Conservation (phyloP, 2,888 invertebrate genomes). For the Pterobdella sp. region DNA sequence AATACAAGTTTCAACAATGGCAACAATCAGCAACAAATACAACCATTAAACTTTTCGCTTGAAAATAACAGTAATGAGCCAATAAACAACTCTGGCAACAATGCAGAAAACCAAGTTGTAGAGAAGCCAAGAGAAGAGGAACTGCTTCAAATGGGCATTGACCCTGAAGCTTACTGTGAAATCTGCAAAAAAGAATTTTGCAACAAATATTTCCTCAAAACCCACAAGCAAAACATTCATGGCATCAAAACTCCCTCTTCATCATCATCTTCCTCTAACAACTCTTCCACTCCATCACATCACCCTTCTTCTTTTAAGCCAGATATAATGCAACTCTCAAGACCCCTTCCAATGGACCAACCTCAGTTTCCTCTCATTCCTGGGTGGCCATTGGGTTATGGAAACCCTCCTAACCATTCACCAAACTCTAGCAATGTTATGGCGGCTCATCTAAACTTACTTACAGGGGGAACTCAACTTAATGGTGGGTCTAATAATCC, state of each 20-base stretch:
- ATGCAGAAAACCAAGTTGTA: constrained; percentile 19
- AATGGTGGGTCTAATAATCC: constrained; percentile 1
- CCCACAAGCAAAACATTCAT: constrained; percentile 95
- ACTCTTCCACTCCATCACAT: background rate
- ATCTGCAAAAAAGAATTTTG: constrained; percentile 94
- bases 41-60: constrained; percentile 3
- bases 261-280: constrained; percentile 11
- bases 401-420: constrained; percentile 6
- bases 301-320: constrained; percentile 12
- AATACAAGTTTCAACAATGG: background rate
- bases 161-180: constrained; percentile 51
- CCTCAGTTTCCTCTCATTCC: constrained; percentile 20
- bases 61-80: constrained; percentile 4
- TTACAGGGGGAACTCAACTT: constrained; percentile 10
- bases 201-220: constrained; percentile 91
- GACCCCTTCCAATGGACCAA: background rate
- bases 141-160: constrained; percentile 47
- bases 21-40: constrained; percentile 1
- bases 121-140: constrained; percentile 31
- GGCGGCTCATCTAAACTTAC: constrained; percentile 25
- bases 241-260: constrained; percentile 61
- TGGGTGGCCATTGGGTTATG: constrained; percentile 18
- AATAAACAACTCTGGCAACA: background rate
- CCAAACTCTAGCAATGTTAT: constrained; percentile 21
- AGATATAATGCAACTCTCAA: background rate